Base-by-base conservation (phyloP, 2,888 invertebrate species). In the Acronicta psi region DNA sequence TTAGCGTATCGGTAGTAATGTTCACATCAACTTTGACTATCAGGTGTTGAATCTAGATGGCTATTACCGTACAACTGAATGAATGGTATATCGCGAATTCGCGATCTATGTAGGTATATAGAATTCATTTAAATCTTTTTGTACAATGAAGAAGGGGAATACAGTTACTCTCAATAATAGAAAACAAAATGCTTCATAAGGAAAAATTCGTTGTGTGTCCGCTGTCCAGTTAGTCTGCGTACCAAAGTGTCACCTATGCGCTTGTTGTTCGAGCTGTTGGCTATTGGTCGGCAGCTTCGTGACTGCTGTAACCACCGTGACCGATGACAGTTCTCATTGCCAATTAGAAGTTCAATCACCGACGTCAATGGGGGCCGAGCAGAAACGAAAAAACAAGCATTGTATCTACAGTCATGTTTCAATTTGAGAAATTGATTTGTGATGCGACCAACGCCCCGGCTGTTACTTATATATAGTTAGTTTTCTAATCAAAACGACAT, bases 331-430 rank as follows among this genome's bases (percentile, higher is more conserved):
- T 77, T 80, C 82, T 86, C 80, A 77, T 72, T 81, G 85, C 81
- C 90, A 91, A 91, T 92, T 92, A 89, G 80, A 86, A 88, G 92
- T 90, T 92, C 92, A 91, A 82, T 92, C 89, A 90, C 90, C 90
- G 83, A 71, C 81, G 75, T 74, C 81, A 83, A 78, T 76, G 79
- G 80, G 74, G 79, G 77, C 80, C 77, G 73, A 65, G 66, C 69
- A 73, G 74, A 69, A 73, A 49, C 59, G 69, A 79, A 84, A 86
- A 87, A 86, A 86, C 82, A 76, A 77, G 59, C 74, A 71, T 79
- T 81, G 75, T 77, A 72, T 49, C 77, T 73, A 69, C 80, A 83
- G 84, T 85, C 88, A 87, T 87, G 87, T 88, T 89, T 87, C 90
- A 90, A 90, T 92, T 90, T 88, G 83, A 78, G 69, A 85, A 90